These are phyloP conservation scores for Cacatua alba DNA, from an alignment of 2,113 vertebrate genomes.

Conservation along the genomic window DNA sequence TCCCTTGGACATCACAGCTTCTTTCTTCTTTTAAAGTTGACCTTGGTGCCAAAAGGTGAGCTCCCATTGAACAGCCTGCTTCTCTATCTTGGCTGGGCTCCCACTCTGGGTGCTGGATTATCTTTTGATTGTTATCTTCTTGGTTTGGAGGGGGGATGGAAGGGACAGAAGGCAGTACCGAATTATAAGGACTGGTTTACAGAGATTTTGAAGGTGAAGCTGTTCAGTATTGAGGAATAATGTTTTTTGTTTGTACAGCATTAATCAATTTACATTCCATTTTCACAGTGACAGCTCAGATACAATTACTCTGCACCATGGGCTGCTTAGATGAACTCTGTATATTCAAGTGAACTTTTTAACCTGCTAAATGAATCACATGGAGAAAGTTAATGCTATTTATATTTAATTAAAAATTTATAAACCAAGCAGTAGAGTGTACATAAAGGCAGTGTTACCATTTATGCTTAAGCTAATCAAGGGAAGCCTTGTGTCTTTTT, in stretches of 20 bases:
- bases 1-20: neutral
- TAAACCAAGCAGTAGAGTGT: neutral
- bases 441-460: neutral
- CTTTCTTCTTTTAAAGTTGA: neutral
- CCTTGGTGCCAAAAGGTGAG: neutral
- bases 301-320: neutral
- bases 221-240: neutral
- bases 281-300: neutral
- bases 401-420: slow-evolving; percentile 31
- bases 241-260: neutral
- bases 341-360: neutral
- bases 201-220: neutral
- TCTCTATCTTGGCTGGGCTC: neutral
- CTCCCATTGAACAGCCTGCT: neutral
- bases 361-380: neutral
- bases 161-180: neutral
- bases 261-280: neutral
- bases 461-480: neutral
- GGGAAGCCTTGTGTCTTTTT: neutral
- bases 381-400: neutral
- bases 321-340: neutral
- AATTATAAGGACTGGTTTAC: neutral
- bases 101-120: neutral
- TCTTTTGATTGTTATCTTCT: neutral
- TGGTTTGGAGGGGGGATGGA: neutral